phyloP scores from a whole-genome alignment of 2,888 invertebrate genomes.

The Melanostoma scalare region DNA sequence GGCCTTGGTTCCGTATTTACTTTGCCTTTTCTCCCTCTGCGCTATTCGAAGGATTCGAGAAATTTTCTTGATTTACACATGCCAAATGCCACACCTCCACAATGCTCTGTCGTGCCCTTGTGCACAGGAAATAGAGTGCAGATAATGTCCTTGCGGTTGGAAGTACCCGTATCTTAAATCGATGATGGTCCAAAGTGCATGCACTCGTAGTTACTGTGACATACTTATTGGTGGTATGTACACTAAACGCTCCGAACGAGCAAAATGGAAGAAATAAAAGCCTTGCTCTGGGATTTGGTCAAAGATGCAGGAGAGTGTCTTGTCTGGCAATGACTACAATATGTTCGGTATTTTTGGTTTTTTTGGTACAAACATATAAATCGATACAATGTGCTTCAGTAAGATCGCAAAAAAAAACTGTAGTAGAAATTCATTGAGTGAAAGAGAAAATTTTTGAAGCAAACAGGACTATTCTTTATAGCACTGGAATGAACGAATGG shows the following conservation, averaged over 20 bases:
- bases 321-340: conserved; percentile 9
- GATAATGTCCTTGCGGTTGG: conserved; percentile 74
- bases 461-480: conserved; percentile 2
- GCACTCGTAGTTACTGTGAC: conserved; percentile 55
- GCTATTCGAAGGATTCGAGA: not conserved
- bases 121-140: conserved; percentile 73
- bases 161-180: conserved; percentile 68
- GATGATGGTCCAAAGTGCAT: conserved; percentile 55
- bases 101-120: conserved; percentile 41
- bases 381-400: conserved; percentile 50
- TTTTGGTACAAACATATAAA: conserved; percentile 14
- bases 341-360: conserved; percentile 23
- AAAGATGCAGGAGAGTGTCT: conserved; percentile 8
- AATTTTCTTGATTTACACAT: not conserved
- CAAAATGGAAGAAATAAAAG: conserved; percentile 61
- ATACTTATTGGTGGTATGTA: conserved; percentile 64
- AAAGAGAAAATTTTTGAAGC: not conserved
- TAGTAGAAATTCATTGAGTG: conserved; percentile 49
- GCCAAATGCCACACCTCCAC: not conserved
- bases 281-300: conserved; percentile 25
- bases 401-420: conserved; percentile 41
- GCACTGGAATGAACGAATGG: conserved; percentile 1
- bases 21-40: not conserved
- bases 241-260: conserved; percentile 16
- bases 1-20: not conserved